phyloP scores from a whole-genome alignment of 2,888 invertebrate genomes.

The Tricholauxania praeusta region DNA sequence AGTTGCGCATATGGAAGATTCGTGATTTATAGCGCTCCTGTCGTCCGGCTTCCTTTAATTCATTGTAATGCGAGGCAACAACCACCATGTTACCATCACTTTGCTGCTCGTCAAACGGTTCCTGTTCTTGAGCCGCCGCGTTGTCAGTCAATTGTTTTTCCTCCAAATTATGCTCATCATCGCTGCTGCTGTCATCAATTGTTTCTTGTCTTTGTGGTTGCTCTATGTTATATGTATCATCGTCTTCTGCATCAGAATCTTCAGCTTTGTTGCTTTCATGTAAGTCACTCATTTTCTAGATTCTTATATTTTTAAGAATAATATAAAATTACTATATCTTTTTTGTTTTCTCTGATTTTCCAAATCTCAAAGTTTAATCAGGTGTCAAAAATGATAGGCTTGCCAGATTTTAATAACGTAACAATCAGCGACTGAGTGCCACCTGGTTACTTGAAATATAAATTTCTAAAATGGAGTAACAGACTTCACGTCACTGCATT shows the following conservation, averaged over 20 bases:
- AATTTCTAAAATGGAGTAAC: too few relatives aligned
- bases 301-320: not conserved
- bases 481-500: too few relatives aligned
- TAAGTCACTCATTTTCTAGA: constrained; percentile 28
- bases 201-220: not conserved
- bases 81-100: constrained; percentile 59
- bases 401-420: too few relatives aligned
- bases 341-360: not conserved
- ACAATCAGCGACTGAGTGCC: not conserved
- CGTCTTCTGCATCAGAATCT: constrained; percentile 32
- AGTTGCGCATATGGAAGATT: constrained; percentile 94
- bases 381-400: constrained; percentile 5
- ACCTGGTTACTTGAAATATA: too few relatives aligned
- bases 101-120: constrained; percentile 30
- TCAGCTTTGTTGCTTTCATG: constrained; percentile 29
- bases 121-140: not conserved
- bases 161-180: constrained; percentile 25
- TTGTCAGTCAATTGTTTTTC: not conserved
- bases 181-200: constrained; percentile 42
- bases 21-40: constrained; percentile 86
- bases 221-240: constrained; percentile 12
- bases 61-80: constrained; percentile 96
- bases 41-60: constrained; percentile 84
- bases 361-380: not conserved
- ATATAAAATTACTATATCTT: not conserved